Percentiles rank a stretch among this genome's conserved stretches.
Evolutionary conservation across 2,113 vertebrate genomes (phyloP).

Genomic region (Campylorhamphus procurvoides): DNA sequence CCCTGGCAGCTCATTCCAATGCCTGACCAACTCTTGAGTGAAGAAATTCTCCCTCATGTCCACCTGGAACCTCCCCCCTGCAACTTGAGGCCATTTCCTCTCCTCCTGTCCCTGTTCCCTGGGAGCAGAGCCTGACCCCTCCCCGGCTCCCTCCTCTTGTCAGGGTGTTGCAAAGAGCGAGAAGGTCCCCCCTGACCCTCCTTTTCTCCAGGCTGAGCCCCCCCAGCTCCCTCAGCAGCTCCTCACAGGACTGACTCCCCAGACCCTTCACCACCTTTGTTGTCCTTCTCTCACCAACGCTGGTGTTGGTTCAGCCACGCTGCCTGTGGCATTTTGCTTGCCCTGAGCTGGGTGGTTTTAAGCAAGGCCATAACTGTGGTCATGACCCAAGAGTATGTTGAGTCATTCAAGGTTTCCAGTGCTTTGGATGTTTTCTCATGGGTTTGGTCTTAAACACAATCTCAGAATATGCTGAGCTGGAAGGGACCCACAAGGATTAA

Average conservation of each 20-base stretch:
- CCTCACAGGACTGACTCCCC: neutral
- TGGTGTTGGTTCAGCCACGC: neutral
- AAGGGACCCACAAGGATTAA: no score
- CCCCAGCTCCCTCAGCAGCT: neutral
- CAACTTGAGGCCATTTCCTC: fast-evolving
- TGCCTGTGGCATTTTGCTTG: neutral
- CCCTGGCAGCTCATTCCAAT: neutral
- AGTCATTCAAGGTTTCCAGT: neutral
- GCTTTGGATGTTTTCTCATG: neutral
- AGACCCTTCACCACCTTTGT: neutral
- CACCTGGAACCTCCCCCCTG: neutral
- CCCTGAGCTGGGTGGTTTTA: neutral
- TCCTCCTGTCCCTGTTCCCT: neutral
- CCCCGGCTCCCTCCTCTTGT: fast-evolving
- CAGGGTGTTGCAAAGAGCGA: neutral
- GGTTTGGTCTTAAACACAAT: neutral
- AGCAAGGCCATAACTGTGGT: fast-evolving
- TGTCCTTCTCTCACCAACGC: neutral
- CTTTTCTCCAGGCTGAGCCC: neutral
- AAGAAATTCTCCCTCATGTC: neutral
- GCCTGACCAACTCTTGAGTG: neutral
- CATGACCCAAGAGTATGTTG: neutral
- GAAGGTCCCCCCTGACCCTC: neutral
- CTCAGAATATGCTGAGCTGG: no score
- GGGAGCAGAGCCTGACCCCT: fast-evolving